A percentile compares a stretch with the other conserved stretches of the same genome.
Evolutionary conservation across 2,797 vertebrate species (phyloP).

Genomic region (Helicolenus hilgendorfi): DNA sequence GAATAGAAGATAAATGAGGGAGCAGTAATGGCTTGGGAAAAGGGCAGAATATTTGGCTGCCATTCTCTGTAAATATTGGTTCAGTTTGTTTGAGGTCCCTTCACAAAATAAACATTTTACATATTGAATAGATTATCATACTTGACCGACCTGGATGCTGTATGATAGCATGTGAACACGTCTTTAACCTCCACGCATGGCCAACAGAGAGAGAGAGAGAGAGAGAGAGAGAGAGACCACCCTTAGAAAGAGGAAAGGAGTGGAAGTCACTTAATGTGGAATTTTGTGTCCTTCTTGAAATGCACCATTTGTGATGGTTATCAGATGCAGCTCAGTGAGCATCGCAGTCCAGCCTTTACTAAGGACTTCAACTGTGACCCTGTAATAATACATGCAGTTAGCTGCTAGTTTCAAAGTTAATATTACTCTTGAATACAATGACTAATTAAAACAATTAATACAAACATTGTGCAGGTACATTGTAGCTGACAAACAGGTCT

Average conservation of each 20-base stretch:
- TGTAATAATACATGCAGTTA: conserved; percentile 2
- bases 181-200: conserved; percentile 82
- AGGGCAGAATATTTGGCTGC: conserved; percentile 81
- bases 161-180: conserved; percentile 89
- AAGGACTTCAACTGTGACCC: conserved; percentile 62
- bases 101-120: conserved; percentile 89
- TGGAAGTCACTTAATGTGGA: conserved; percentile 75
- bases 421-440: neutral
- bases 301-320: conserved; percentile 82
- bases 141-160: conserved; percentile 85
- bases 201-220: conserved; percentile 30
- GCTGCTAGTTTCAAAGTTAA: neutral
- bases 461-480: neutral
- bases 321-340: conserved; percentile 80
- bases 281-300: conserved; percentile 87
- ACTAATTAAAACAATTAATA: neutral
- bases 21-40: conserved; percentile 85
- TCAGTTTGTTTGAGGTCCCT: conserved; percentile 86
- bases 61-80: conserved; percentile 89
- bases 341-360: conserved; percentile 66
- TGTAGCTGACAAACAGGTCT: neutral
- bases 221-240: conserved; percentile 59
- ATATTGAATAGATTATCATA: conserved; percentile 89
- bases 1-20: conserved; percentile 86
- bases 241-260: conserved; percentile 75